Evolutionary conservation across 2,797 vertebrate species (phyloP), one percentile per base, ranked within the genome.

Genomic region (Diceros bicornis): DNA sequence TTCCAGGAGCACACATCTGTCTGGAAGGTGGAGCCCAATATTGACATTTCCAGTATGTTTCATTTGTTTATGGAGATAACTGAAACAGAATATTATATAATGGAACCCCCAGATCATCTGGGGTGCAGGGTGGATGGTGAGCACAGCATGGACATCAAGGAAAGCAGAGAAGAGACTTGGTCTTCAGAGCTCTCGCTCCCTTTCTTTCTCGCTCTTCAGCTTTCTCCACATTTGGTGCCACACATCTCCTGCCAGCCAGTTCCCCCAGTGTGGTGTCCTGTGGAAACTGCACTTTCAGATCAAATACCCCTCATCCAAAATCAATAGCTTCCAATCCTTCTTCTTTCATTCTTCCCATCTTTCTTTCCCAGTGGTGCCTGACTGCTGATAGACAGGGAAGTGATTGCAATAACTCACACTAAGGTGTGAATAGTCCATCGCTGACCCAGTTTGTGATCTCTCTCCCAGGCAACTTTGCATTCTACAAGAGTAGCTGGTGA

Each of bases 41-140:
- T 1, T 17, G 21, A 23, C 13, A 68, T 44, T 68, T 41, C 50
- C n/a, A 29, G 77, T 0, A 41, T 12, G 9, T 20, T 47, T 6
- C 3, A 0, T 64, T 7, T 71, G 47, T 29, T 32, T 10, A 0
- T 17, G 37, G 57, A 81, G 64, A n/a, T 7, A 10, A 47, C 3
- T 18, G 1, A 50, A 18, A 79, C 6, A 21, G 52, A 69, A 1
- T 13, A 47, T 18, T 9, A 11, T 1, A 6, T 8, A 4, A 21
- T 0, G n/a, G 32, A 57, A 7, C 10, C 16, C 10, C 6, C 25
- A 9, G n/a, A 2, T 34, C 2, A 2, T 27, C 21, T 20, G 16
- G 14, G 21, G 27, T 1, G 13, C 66, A 20, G 55, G 18, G 44
- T 7, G 20, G 32, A 25, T 2, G 37, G 32, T 17, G 23, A 59